Base-by-base conservation (phyloP, 2,797 vertebrate genomes). In the Schizopygopsis pylzovi region DNA sequence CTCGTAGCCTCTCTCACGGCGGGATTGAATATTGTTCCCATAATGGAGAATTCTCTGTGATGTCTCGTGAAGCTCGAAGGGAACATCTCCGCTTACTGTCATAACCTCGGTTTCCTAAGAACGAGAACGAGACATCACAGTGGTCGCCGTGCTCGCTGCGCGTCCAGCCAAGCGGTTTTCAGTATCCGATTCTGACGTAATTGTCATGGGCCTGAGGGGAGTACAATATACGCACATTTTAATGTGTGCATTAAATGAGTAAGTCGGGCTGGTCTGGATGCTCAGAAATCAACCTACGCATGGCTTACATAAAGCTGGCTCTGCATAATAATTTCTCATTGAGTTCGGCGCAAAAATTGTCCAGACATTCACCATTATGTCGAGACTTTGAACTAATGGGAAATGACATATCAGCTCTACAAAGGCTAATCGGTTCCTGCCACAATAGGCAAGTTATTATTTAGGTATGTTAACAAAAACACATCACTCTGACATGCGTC, bases 401-500 rank as follows among this genome's bases (percentile, higher is more conserved):
- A 52, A 83, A 83, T 77, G 1, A 54, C 82, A 84, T 77, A 84
- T 54, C 67, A 77, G 45, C 59, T 67, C 45, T 83, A 83, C 72
- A 77, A 77, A 77, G 82, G 45, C 59, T 77, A 84, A 84, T 84
- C 9, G 45, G 47, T 77, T 84, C 73, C 73, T 78, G 82, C 37
- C 82, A 77, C 73, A 78, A 78, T 13, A 54, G 73, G 45, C 73
- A 56, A 68, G 47, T 78, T 77, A 84, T 84, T 56, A 68, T 78
- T 67, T 16, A 77, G 73, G 82, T 68, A 84, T 84, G 45, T 84
- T 73, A 68, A 84, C 61, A 77, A 77, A 84, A 84, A 68, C 61
- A 68, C 61, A 77, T 84, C 73, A 84, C 61, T 77, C 15, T 84
- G 61, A 84, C 61, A 54, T 67, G 33, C 4, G 61, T 68, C 47